These are phyloP conservation scores for Chrysogorgia sp. DNA, from an alignment of 92 coral and sea anemone species.

Conservation along the genomic window DNA sequence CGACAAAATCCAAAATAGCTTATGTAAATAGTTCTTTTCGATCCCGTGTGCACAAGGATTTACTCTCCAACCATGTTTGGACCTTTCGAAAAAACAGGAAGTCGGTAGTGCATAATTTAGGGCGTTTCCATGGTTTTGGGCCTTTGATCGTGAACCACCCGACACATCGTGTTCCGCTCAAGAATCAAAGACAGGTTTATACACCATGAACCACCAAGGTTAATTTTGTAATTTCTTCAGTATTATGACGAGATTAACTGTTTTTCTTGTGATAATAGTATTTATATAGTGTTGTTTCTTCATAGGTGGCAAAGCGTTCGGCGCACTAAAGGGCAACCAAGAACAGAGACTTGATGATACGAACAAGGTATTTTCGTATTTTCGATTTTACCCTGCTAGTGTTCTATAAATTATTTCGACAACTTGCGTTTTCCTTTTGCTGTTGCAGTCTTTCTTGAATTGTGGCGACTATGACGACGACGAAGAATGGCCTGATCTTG, in stretches of 20 bases:
- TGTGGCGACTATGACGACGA: conserved; percentile 98
- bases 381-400: neutral
- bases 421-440: neutral
- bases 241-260: too few species aligned
- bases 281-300: neutral
- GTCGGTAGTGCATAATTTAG: neutral
- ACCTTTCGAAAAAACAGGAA: neutral
- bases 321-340: conserved; percentile 66
- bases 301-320: conserved; percentile 85
- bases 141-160: neutral
- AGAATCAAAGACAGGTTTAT: neutral
- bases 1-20: neutral
- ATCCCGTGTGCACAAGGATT: neutral
- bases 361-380: conserved; percentile 70
- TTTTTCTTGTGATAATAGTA: neutral
- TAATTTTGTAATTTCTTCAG: neutral
- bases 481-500: conserved; percentile 90
- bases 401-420: neutral
- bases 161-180: neutral
- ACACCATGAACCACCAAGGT: conserved; percentile 2
- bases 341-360: conserved; percentile 77
- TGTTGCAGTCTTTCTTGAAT: conserved; percentile 68
- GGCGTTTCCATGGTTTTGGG: conserved; percentile 8
- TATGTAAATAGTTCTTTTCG: neutral
- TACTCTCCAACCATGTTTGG: neutral